phyloP scores from a whole-genome alignment of 2,888 invertebrate genomes.

The Monopis laevigella region DNA sequence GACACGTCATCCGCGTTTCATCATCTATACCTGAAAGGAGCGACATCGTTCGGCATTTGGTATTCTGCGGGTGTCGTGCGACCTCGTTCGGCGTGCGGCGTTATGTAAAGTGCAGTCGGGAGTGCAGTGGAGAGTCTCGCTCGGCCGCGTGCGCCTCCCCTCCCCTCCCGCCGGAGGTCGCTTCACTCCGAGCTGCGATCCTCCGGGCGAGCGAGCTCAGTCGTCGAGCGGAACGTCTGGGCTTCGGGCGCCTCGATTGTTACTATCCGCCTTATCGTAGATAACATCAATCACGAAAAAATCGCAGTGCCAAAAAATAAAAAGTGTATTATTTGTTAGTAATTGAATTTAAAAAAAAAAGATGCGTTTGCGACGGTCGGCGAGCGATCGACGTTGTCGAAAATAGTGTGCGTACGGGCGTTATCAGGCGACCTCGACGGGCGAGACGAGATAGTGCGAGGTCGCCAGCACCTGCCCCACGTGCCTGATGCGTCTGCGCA shows the following conservation, averaged over 20 bases:
- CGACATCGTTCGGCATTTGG: conserved; percentile 36
- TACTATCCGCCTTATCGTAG: conserved; percentile 13
- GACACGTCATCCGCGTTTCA: conserved; percentile 56
- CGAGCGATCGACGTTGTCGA: conserved; percentile 41
- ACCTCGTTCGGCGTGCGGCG: conserved; percentile 37
- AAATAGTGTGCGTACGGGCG: conserved; percentile 45
- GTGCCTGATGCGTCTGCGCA: conserved; percentile 1
- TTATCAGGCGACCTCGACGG: conserved; percentile 63
- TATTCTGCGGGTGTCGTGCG: conserved; percentile 53
- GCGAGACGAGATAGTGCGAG: conserved; percentile 61
- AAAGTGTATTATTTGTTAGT: too few relatives aligned
- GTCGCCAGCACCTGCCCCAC: conserved; percentile 53
- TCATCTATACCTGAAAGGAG: conserved; percentile 31
- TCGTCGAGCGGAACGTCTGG: conserved; percentile 60
- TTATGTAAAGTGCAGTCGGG: conserved; percentile 56
- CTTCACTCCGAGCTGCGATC: conserved; percentile 45
- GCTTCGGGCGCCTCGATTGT: conserved; percentile 35
- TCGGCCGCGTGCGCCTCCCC: conserved; percentile 36
- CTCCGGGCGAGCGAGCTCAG: conserved; percentile 38
- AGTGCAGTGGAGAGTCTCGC: conserved; percentile 58
- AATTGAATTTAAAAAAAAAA: too few relatives aligned
- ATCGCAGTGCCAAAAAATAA: too few relatives aligned
- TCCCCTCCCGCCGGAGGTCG: conserved; percentile 55
- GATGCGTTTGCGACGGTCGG: conserved; percentile 50
- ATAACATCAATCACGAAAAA: conserved; percentile 1